Evolutionary conservation across 2,888 invertebrate genomes (phyloP).

Genomic region (Drosophila recens): DNA sequence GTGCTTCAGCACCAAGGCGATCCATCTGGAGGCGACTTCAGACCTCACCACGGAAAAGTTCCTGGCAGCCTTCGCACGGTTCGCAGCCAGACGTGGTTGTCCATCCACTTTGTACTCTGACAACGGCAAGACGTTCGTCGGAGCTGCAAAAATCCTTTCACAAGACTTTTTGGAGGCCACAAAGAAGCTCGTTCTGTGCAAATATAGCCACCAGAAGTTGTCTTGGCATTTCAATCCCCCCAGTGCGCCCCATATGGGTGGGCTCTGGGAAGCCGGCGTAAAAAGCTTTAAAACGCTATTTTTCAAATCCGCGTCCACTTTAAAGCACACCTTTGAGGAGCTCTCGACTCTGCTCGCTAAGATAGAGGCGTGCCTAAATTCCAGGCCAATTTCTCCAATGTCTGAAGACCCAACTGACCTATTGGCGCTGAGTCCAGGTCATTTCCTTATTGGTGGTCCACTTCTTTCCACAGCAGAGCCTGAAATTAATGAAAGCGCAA

Average conservation of each 20-base stretch:
- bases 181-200: not conserved
- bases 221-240: not conserved
- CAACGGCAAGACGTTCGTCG: not conserved
- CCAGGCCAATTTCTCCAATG: not conserved
- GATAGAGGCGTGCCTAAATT: too few relatives aligned
- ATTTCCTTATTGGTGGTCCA: not conserved
- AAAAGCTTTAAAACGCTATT: not conserved
- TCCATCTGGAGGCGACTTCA: not conserved
- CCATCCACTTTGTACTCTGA: not conserved
- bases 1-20: not conserved
- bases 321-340: not conserved
- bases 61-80: too few relatives aligned
- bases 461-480: not conserved
- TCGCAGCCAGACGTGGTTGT: not conserved
- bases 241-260: not conserved
- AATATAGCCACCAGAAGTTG: not conserved
- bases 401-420: not conserved
- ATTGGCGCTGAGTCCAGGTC: not conserved
- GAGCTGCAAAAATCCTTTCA: not conserved
- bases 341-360: not conserved
- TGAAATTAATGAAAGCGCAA: not conserved
- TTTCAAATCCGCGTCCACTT: not conserved
- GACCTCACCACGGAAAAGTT: not conserved
- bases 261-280: not conserved
- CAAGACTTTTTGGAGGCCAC: not conserved